Evolutionary conservation across 1,140 invertebrate species (phyloP).

Genomic region (Sinonovacula constricta): DNA sequence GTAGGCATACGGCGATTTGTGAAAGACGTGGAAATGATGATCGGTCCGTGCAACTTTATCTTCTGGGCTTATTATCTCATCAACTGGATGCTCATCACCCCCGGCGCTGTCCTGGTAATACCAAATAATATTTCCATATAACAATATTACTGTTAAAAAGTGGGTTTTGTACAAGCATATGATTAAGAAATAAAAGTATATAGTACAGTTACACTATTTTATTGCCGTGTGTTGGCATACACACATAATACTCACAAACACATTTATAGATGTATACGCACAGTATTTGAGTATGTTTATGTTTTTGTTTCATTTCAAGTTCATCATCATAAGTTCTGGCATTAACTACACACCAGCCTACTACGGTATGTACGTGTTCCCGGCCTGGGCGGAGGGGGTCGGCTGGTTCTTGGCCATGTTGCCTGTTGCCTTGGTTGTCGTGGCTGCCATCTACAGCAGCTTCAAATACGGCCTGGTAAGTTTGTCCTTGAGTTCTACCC

Average conservation of each 20-base stretch:
- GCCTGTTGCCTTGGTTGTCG: slow-evolving; percentile 43
- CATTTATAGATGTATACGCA: no score
- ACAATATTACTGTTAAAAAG: no score
- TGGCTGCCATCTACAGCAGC: slow-evolving; percentile 44
- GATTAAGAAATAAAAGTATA: no score
- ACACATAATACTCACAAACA: no score
- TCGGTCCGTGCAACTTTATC: slow-evolving; percentile 77
- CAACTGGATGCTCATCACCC: slow-evolving; percentile 27
- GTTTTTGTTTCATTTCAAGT: no score
- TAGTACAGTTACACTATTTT: no score
- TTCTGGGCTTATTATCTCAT: slow-evolving; percentile 41
- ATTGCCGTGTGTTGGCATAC: no score
- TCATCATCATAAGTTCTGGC: slow-evolving; percentile 58
- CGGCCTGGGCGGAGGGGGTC: slow-evolving; percentile 56
- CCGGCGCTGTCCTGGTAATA: slow-evolving; percentile 16
- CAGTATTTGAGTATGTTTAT: no score
- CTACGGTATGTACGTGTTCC: slow-evolving; percentile 54
- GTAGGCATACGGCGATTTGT: slow-evolving; percentile 16
- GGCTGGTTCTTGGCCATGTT: slow-evolving; percentile 60
- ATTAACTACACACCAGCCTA: slow-evolving; percentile 56
- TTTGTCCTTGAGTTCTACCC: background rate
- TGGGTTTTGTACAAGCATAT: no score
- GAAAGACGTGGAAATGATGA: slow-evolving; percentile 85
- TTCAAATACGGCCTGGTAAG: slow-evolving; percentile 48
- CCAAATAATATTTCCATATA: no score